Conservation (phyloP, 2,888 invertebrate genomes). For the Sphaeridia pumilis region DNA sequence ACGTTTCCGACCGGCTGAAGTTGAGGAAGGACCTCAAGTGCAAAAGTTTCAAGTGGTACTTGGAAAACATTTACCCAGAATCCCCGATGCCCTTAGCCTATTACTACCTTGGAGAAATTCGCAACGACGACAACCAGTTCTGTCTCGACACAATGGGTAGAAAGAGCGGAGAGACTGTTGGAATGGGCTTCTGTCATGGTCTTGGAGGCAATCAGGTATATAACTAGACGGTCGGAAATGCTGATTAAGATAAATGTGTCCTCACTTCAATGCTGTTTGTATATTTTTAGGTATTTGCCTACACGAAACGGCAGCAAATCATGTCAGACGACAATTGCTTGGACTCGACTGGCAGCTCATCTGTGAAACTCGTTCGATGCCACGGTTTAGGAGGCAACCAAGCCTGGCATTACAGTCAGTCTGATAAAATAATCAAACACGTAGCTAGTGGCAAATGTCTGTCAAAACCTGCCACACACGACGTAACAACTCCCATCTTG, state of each 20-base stretch:
- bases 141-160: slow-evolving; percentile 93
- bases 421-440: slow-evolving; percentile 72
- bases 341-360: slow-evolving; percentile 72
- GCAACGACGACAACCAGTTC: slow-evolving; percentile 72
- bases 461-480: slow-evolving; percentile 61
- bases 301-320: slow-evolving; percentile 89
- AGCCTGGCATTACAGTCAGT: slow-evolving; percentile 80
- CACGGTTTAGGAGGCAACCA: slow-evolving; percentile 97
- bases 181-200: slow-evolving; percentile 89
- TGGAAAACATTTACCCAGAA: slow-evolving; percentile 96
- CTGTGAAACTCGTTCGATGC: slow-evolving; percentile 87
- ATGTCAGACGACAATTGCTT: slow-evolving; percentile 97
- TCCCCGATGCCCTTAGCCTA: slow-evolving; percentile 96
- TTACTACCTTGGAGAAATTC: slow-evolving; percentile 85
- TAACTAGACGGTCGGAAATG: background rate
- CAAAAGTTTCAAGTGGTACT: slow-evolving; percentile 95
- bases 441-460: slow-evolving; percentile 86
- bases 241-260: too few relatives aligned
- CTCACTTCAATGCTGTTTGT: background rate
- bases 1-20: slow-evolving; percentile 67
- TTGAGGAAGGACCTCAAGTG: slow-evolving; percentile 75
- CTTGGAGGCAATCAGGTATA: slow-evolving; percentile 50
- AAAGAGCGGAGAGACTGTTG: slow-evolving; percentile 80
- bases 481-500: slow-evolving; percentile 65
- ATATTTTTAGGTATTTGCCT: slow-evolving; percentile 66